These are phyloP conservation scores for Mechanitis messenoides DNA, from an alignment of 2,888 invertebrate species.

Conservation along the genomic window DNA sequence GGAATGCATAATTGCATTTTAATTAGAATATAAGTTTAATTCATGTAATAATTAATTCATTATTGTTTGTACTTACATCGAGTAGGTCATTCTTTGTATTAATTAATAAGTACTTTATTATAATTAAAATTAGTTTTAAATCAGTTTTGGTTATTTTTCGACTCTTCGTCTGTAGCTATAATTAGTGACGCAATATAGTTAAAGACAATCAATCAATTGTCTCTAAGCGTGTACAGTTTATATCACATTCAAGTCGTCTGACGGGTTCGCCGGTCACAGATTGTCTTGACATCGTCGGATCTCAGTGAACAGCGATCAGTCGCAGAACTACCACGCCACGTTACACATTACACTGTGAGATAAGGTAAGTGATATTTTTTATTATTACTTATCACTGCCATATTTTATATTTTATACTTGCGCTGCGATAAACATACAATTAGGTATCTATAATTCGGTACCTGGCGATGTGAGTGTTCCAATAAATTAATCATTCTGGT, in stretches of 20 bases:
- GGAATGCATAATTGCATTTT: no score
- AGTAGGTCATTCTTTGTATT: no score
- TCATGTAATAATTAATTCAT: no score
- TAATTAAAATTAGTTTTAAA: no score
- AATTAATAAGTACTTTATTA: no score
- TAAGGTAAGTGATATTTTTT: conserved; percentile 19
- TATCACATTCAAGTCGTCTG: conserved; percentile 14
- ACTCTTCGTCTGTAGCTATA: no score
- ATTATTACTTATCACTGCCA: conserved; percentile 5
- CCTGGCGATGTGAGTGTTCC: neutral
- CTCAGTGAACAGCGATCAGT: conserved; percentile 11
- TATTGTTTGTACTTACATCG: no score
- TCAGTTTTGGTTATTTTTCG: no score
- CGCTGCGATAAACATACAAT: neutral
- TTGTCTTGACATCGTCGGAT: conserved; percentile 14
- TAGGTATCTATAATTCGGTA: neutral
- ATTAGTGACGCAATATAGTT: no score
- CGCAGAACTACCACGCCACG: conserved; percentile 17
- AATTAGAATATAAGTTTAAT: no score
- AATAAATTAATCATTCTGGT: neutral
- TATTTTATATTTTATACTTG: neutral
- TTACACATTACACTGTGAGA: conserved; percentile 9
- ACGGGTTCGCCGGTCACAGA: conserved; percentile 18
- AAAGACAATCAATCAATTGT: no score
- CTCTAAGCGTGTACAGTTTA: neutral